A percentile compares a stretch with the other conserved stretches of the same genome.
Conservation (phyloP, 1,140 invertebrate genomes). For the Ptiloglossa arizonensis region DNA sequence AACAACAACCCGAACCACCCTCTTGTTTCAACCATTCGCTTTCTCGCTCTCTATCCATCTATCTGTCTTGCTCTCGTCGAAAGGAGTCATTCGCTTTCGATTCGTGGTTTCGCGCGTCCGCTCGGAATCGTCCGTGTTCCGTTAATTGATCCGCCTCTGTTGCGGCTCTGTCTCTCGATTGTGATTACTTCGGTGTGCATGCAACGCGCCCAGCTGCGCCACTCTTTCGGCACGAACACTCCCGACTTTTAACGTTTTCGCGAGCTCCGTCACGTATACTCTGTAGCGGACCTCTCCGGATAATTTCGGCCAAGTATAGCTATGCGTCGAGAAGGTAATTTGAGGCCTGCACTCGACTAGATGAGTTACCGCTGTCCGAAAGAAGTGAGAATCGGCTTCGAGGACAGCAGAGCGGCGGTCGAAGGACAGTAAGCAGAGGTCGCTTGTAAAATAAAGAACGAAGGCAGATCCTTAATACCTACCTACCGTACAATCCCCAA, state of each 20-base stretch:
- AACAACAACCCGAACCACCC: constrained; percentile 7
- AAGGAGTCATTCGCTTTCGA: constrained; percentile 43
- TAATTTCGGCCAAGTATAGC: too few relatives aligned
- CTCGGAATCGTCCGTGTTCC: neutral
- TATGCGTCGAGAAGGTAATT: too few relatives aligned
- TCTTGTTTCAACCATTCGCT: too few relatives aligned
- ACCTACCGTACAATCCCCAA: too few relatives aligned
- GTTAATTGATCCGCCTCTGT: constrained; percentile 31
- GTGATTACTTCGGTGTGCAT: constrained; percentile 1
- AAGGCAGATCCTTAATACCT: too few relatives aligned
- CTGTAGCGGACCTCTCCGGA: too few relatives aligned
- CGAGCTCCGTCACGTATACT: neutral
- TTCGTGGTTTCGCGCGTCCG: constrained; percentile 23
- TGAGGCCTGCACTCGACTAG: too few relatives aligned
- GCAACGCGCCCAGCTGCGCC: neutral
- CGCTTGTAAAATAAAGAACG: too few relatives aligned
- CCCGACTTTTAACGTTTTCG: neutral
- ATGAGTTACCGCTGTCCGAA: too few relatives aligned
- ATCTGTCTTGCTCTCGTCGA: neutral
- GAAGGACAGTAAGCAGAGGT: too few relatives aligned
- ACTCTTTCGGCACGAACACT: neutral
- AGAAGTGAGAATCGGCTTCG: too few relatives aligned
- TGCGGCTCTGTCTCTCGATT: neutral
- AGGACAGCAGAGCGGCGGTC: too few relatives aligned
- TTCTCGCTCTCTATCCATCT: neutral